Base-by-base conservation (phyloP, 1,140 invertebrate species). In the Trypoxylus dichotomus region DNA sequence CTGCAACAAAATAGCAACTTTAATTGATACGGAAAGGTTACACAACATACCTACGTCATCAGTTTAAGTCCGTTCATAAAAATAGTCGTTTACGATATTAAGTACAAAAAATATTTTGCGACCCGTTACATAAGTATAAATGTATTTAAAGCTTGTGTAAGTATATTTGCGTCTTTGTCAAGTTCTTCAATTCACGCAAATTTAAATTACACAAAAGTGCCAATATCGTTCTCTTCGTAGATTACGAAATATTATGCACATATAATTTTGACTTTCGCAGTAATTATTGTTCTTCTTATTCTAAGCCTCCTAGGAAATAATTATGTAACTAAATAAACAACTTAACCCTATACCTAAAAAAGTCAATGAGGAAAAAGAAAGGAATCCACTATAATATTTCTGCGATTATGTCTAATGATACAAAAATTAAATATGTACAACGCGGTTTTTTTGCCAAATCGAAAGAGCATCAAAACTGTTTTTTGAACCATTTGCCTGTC, bases 131-230 rank as follows among this genome's bases (percentile, higher is more conserved):
- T 68, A 68, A 68, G 19, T 27, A 24, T n/a, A 54, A 54, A 54
- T 54, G 60, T 68, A 68, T 68, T 68, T 68, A 68, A 29, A 25
- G 60, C 27, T 68, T 68, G 60, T 68, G 21, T 68, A 68, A 68
- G 60, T 68, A 68, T 27, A 68, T 29, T 68, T 68, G 24, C 60
- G 60, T 68, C 60, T 68, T 68, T 24, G 24, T 13, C 24, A 68
- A 13, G 27, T 68, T 68, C 24, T 68, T 68, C 60, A 25, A 68
- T 68, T 68, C 60, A 68, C 60, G 60, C 24, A 68, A 68, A 68
- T 68, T 68, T 68, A 13, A 29, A 68, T 68, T 68, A 68, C 60
- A 68, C 60, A 68, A 68, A 68, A 27, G 60, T 25, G 21, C 24
- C 24, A 68, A 68, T 68, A 68, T 68, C 60, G 27, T 68, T 68